phyloP scores from a whole-genome alignment of 2,888 invertebrate species.

The Quadriops clusia region DNA sequence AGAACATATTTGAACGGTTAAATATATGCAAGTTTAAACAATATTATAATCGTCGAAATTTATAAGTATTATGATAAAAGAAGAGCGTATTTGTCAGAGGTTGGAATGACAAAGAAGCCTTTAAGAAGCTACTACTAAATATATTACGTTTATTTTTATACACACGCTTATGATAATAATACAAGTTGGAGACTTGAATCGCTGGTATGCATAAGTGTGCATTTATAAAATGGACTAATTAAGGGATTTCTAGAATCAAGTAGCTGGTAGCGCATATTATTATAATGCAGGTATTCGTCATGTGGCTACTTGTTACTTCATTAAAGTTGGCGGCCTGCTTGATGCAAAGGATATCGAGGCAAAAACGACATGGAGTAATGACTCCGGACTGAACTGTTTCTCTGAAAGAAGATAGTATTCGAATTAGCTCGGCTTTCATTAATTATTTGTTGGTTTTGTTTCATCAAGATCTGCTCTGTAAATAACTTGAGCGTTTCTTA shows the following conservation, averaged over 20 bases:
- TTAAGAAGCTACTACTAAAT: too few relatives aligned
- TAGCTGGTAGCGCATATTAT: slow-evolving; percentile 23
- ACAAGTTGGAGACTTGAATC: too few relatives aligned
- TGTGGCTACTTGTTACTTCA: slow-evolving; percentile 26
- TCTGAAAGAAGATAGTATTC: slow-evolving; percentile 14
- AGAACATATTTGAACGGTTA: too few relatives aligned
- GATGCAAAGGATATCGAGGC: slow-evolving; percentile 24
- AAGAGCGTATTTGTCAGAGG: too few relatives aligned
- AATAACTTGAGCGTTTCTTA: too few relatives aligned
- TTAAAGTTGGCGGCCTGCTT: slow-evolving; percentile 23
- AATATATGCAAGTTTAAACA: too few relatives aligned
- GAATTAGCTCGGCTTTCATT: slow-evolving; percentile 11
- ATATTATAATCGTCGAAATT: too few relatives aligned
- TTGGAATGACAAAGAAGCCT: too few relatives aligned
- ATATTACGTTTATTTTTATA: too few relatives aligned
- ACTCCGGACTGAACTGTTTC: slow-evolving; percentile 16
- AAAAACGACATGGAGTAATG: slow-evolving; percentile 25
- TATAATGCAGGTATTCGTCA: slow-evolving; percentile 24
- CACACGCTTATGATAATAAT: too few relatives aligned
- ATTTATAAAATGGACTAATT: slow-evolving; percentile 22
- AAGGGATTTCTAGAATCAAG: slow-evolving; percentile 21
- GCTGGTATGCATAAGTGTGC: too few relatives aligned
- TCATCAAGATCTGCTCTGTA: slow-evolving; percentile 2
- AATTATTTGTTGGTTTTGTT: slow-evolving; percentile 8
- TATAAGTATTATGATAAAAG: too few relatives aligned